A percentile compares a stretch with the other conserved stretches of the same genome.
Evolutionary conservation across 53 echinoderm and acorn worm genomes (phyloP).

Genomic region (Echinometra lucunter): DNA sequence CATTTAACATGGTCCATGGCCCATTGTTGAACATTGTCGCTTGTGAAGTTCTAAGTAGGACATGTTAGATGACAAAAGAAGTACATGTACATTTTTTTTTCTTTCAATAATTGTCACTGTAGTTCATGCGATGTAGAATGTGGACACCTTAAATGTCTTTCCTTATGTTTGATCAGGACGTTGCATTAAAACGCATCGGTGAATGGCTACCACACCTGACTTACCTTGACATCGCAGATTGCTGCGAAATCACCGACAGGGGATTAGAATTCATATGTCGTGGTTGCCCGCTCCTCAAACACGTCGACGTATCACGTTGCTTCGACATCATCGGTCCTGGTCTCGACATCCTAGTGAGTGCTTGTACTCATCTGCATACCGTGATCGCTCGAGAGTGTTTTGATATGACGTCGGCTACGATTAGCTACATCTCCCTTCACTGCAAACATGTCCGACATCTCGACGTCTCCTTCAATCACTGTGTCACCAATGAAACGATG

Average conservation of each 20-base stretch:
- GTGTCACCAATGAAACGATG: conserved; percentile 29
- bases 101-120: no score
- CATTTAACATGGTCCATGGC: no score
- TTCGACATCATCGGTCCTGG: conserved; percentile 48
- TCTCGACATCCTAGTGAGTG: neutral
- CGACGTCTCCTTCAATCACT: conserved; percentile 56
- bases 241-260: conserved; percentile 46
- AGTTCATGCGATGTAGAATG: no score
- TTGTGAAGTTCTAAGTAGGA: no score
- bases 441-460: conserved; percentile 53
- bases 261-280: conserved; percentile 34
- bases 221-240: conserved; percentile 41
- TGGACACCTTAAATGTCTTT: neutral
- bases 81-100: no score
- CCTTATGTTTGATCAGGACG: neutral
- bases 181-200: conserved; percentile 36
- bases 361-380: neutral
- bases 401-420: neutral
- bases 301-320: conserved; percentile 54
- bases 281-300: conserved; percentile 50
- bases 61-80: no score
- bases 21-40: no score
- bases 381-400: conserved; percentile 61
- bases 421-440: neutral
- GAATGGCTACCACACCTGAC: neutral